phyloP scores from a whole-genome alignment of 1,140 invertebrate species.

The Bicyclus anynana region DNA sequence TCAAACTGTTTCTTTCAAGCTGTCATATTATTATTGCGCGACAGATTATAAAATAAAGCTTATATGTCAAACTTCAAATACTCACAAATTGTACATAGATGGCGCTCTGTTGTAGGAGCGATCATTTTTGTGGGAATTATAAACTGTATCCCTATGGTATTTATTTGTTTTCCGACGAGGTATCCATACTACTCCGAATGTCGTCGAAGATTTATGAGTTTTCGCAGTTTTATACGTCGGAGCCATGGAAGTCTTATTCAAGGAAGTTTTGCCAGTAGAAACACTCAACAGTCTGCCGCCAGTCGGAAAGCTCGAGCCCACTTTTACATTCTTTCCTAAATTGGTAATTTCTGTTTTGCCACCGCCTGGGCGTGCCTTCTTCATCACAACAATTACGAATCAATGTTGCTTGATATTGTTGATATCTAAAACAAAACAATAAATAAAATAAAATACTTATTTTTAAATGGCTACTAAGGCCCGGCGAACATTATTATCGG shows the following conservation, averaged over 20 bases:
- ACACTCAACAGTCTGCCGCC: constrained; percentile 17
- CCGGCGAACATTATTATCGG: no score
- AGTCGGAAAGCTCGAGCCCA: constrained; percentile 10
- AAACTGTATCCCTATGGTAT: constrained; percentile 45
- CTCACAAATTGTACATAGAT: constrained; percentile 64
- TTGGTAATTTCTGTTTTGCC: constrained; percentile 38
- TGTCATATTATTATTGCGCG: no score
- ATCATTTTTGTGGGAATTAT: constrained; percentile 40
- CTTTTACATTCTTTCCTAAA: constrained; percentile 18
- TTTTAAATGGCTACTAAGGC: no score
- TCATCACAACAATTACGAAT: constrained; percentile 33
- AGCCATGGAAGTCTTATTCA: no score
- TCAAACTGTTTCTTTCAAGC: no score
- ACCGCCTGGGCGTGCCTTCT: constrained; percentile 37
- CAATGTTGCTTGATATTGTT: no score
- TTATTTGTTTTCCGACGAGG: constrained; percentile 54
- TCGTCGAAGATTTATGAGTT: constrained; percentile 34
- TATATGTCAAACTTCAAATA: constrained; percentile 15
- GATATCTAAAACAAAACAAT: not conserved
- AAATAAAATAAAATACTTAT: no score
- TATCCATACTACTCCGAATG: constrained; percentile 60
- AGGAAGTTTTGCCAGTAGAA: constrained; percentile 30
- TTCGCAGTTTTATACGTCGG: constrained; percentile 34
- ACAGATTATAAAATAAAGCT: no score
- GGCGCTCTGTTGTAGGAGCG: constrained; percentile 42